Base-by-base conservation (phyloP, 2,113 vertebrate species). In the Syngnathus typhle region DNA sequence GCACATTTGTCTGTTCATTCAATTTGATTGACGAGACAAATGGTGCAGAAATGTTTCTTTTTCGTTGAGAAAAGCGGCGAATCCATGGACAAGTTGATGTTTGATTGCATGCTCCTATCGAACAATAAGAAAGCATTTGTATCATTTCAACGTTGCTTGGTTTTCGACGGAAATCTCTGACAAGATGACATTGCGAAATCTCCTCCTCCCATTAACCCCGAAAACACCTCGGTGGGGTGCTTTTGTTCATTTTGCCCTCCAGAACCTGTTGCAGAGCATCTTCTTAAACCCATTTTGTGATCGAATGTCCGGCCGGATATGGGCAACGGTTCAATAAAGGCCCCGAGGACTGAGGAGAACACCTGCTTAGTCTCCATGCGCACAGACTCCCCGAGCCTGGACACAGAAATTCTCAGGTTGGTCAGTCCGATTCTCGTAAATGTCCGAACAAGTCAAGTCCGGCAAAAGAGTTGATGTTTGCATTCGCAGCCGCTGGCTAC, bases 281-380 rank as follows among this genome's bases (percentile, higher is more conserved):
- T 6, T 63, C 32, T 64, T 7, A 49, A 56, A 27, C 27, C 3
- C 0, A 32, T 32, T 32, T 2, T 32, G 2, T 32, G 27, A 2
- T 32, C 3, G 27, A 75, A 71, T 64, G 70, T 68, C 76, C 83
- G 72, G 85, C 76, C 83, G 73, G 85, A 84, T 82, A 93, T 93
- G 92, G 92, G 92, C 84, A 93, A 92, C 55, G 92, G 92, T 83
- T 91, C 90, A 12, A 90, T 93, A 55, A 91, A 90, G 90, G 84
- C 82, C 83, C 76, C 85, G 13, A 81, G 60, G 72, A 67, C 85
- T 51, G 88, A 90, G 62, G 87, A 81, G 68, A 83, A 87, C 76
- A 90, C 78, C 73, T 88, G 81, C 71, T 77, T 85, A 71, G 70
- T 85, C 69, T 84, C 89, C 27, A 81, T 78, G 58, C 78, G 77